Evolutionary conservation across 2,113 vertebrate genomes (phyloP).

Genomic region (Ailuropoda melanoleuca): DNA sequence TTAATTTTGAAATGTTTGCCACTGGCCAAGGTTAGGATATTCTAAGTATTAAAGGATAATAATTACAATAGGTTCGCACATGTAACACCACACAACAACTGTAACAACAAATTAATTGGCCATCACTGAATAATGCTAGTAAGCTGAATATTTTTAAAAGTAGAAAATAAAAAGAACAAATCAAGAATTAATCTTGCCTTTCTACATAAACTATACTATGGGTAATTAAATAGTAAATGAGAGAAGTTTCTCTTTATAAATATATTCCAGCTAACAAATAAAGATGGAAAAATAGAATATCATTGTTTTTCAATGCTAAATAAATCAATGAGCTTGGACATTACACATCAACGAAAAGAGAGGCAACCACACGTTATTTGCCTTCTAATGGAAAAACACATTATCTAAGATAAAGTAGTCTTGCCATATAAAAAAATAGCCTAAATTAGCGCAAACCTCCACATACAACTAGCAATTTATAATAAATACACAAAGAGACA

Average conservation of each 20-base stretch:
- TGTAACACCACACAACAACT: neutral
- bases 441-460: neutral
- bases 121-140: neutral
- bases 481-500: neutral
- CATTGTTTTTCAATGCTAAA: neutral
- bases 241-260: neutral
- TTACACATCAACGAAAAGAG: neutral
- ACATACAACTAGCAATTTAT: neutral
- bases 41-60: neutral
- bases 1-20: neutral
- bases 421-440: neutral
- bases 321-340: neutral
- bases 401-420: neutral
- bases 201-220: neutral
- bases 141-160: neutral
- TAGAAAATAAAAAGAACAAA: neutral
- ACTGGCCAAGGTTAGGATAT: neutral
- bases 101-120: neutral
- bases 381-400: conserved; percentile 1
- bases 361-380: neutral
- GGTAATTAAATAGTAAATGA: neutral
- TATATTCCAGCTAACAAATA: neutral
- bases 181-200: neutral
- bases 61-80: neutral
- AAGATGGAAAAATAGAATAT: neutral